Evolutionary conservation across 2,888 invertebrate genomes (phyloP).

Genomic region (Aphodius sticticus): DNA sequence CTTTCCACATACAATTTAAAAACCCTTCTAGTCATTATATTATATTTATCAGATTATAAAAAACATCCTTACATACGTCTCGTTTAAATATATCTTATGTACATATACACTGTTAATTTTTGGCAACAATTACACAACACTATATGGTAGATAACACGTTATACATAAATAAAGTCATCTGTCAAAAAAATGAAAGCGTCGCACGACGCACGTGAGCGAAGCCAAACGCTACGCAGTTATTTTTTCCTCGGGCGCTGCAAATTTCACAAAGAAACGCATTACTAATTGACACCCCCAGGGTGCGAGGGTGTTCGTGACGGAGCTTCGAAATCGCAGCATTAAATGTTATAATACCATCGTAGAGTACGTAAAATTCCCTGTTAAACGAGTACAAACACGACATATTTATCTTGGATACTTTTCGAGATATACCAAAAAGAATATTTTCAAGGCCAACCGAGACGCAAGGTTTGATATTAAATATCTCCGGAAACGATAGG

Average conservation of each 20-base stretch:
- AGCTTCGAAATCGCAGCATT: background rate
- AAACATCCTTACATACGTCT: background rate
- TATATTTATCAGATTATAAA: background rate
- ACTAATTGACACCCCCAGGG: background rate
- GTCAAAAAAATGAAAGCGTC: background rate
- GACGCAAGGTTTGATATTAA: too few species aligned
- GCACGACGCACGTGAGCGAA: background rate
- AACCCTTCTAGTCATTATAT: background rate
- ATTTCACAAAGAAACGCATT: background rate
- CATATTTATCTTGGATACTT: too few species aligned
- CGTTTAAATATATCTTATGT: background rate
- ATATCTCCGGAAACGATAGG: too few species aligned
- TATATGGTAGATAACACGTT: background rate
- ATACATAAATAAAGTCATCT: background rate
- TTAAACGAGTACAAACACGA: too few species aligned
- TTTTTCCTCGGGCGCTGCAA: background rate
- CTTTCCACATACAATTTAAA: too few species aligned
- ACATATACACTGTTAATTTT: background rate
- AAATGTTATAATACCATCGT: too few species aligned
- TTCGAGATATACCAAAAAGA: too few species aligned
- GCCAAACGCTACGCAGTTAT: background rate
- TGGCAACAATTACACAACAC: constrained; percentile 4
- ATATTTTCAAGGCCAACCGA: too few species aligned
- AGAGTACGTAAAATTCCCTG: too few species aligned
- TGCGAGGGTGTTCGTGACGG: background rate